phyloP scores from a whole-genome alignment of 2,797 vertebrate species.

The Chaetophractus vellerosus region DNA sequence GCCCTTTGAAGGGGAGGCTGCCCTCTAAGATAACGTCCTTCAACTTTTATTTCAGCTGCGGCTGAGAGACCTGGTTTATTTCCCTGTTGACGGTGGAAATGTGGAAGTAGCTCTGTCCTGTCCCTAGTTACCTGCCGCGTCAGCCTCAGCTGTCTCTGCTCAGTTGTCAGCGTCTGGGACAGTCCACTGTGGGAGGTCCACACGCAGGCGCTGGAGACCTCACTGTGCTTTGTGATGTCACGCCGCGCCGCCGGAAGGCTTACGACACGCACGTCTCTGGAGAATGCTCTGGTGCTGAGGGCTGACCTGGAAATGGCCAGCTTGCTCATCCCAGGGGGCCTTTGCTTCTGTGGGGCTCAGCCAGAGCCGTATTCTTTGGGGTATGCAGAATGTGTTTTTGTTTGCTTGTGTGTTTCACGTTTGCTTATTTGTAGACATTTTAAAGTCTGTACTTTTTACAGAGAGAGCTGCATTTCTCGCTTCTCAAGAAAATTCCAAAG shows the following conservation, averaged over 20 bases:
- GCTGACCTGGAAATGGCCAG: not conserved
- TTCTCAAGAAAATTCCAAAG: not conserved
- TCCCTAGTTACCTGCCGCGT: not conserved
- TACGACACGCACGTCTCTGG: rapidly evolving
- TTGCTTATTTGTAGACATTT: not conserved
- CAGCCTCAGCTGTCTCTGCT: rapidly evolving
- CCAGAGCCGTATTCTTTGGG: not conserved
- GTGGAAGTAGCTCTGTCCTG: not conserved
- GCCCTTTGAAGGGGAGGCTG: not conserved
- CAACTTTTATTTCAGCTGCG: not conserved
- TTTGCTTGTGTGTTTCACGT: no score
- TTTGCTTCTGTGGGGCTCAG: not conserved
- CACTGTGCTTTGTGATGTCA: not conserved
- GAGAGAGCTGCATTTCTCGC: not conserved
- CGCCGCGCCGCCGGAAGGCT: not conserved
- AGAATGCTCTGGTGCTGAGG: not conserved
- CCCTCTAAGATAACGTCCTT: not conserved
- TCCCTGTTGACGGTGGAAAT: not conserved
- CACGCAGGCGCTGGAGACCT: not conserved
- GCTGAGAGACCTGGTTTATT: not conserved
- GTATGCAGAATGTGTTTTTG: no score
- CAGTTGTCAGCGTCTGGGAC: not conserved
- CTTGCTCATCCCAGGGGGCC: not conserved
- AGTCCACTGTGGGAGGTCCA: not conserved
- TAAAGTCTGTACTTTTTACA: not conserved